These are phyloP conservation scores for Coenobita brevimanus DNA, from an alignment of 1,140 invertebrate genomes.

Conservation along the genomic window DNA sequence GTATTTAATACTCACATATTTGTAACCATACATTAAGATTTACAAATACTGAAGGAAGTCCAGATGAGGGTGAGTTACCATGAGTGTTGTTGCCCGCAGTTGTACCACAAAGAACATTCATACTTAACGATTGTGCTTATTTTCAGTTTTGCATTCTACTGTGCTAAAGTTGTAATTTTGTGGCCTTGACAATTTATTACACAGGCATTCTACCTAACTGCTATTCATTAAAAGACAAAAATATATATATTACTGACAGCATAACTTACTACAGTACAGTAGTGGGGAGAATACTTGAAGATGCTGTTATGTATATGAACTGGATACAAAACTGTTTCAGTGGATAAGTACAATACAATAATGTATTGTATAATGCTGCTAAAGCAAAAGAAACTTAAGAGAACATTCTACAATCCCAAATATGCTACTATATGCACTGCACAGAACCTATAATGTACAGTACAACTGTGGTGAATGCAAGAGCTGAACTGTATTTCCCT, in stretches of 20 bases:
- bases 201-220: constrained; percentile 49
- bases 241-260: constrained; percentile 23
- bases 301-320: neutral
- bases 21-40: constrained; percentile 66
- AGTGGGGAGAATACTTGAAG: constrained; percentile 13
- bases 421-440: too few relatives aligned
- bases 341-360: too few relatives aligned
- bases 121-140: constrained; percentile 48
- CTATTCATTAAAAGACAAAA: too few relatives aligned
- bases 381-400: too few relatives aligned
- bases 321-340: too few relatives aligned
- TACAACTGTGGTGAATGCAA: too few relatives aligned
- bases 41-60: constrained; percentile 62
- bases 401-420: too few relatives aligned
- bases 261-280: constrained; percentile 36
- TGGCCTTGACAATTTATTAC: constrained; percentile 47
- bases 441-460: too few relatives aligned
- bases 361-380: too few relatives aligned
- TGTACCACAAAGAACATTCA: constrained; percentile 40
- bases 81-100: constrained; percentile 22
- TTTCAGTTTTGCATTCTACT: constrained; percentile 41
- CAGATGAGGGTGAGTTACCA: constrained; percentile 39
- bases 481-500: too few relatives aligned
- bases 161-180: constrained; percentile 49
- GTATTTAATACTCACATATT: constrained; percentile 66